Conservation (phyloP, 2,888 invertebrate species). For the Cerceris rybyensis region DNA sequence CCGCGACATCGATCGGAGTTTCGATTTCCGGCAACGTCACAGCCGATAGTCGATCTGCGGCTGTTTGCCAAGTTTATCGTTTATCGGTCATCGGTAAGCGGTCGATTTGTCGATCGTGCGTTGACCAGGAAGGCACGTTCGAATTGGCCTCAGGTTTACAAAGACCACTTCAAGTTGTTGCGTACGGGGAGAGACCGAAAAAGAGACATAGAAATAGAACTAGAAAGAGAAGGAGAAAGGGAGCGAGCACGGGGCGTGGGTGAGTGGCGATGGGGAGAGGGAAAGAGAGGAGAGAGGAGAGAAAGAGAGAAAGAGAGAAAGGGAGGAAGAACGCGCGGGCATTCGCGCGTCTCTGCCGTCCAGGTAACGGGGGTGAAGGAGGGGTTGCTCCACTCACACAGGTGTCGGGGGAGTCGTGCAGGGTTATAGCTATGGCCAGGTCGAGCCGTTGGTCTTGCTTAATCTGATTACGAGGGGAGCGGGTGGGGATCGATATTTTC, state of each 20-base stretch:
- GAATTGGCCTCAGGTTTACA: slow-evolving; percentile 47
- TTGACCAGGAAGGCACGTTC: slow-evolving; percentile 43
- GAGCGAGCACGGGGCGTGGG: not conserved
- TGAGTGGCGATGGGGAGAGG: slow-evolving; percentile 19
- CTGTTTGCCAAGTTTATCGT: not conserved
- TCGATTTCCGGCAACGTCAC: not conserved
- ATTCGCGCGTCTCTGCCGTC: not conserved
- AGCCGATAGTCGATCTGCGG: not conserved
- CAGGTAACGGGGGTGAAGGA: not conserved
- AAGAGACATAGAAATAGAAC: slow-evolving; percentile 8
- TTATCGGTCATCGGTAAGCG: not conserved
- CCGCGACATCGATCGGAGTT: not conserved
- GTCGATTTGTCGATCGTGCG: slow-evolving; percentile 12
- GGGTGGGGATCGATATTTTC: slow-evolving; percentile 76
- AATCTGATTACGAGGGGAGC: slow-evolving; percentile 72
- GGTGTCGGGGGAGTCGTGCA: slow-evolving; percentile 54
- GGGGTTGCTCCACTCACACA: slow-evolving; percentile 44
- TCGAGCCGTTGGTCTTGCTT: slow-evolving; percentile 71
- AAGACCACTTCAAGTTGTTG: slow-evolving; percentile 39
- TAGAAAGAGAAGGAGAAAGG: slow-evolving; percentile 8
- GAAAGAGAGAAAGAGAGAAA: slow-evolving; percentile 1
- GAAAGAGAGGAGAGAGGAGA: not conserved
- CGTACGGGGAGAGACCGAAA: slow-evolving; percentile 46
- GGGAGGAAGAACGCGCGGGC: not conserved
- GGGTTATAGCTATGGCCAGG: slow-evolving; percentile 65